phyloP scores from a whole-genome alignment of 1,140 invertebrate genomes.

The Spodoptera litura region DNA sequence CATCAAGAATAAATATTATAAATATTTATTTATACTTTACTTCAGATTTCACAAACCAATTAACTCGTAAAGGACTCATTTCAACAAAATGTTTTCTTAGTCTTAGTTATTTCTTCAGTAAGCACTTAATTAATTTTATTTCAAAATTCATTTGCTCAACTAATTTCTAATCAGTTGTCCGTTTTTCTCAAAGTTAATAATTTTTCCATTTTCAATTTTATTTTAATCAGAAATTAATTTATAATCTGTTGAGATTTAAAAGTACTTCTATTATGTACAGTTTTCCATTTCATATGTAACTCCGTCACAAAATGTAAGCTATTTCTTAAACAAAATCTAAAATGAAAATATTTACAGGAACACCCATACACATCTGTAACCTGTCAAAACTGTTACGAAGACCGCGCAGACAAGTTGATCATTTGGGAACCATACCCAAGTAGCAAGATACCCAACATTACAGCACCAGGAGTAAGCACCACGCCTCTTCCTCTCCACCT shows the following conservation, averaged over 20 bases:
- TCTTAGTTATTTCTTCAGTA: not conserved
- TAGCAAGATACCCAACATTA: conserved; percentile 72
- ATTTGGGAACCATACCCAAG: conserved; percentile 89
- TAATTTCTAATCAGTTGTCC: not conserved
- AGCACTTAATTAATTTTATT: conserved; percentile 8
- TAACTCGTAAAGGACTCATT: not conserved
- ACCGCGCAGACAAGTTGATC: conserved; percentile 93
- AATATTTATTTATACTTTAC: not conserved
- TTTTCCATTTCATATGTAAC: not conserved
- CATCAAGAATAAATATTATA: too few species aligned
- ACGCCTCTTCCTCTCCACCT: conserved; percentile 86
- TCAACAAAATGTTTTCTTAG: conserved; percentile 9
- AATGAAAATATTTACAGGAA: conserved; percentile 85
- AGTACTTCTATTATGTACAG: too few species aligned
- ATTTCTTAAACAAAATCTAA: not conserved
- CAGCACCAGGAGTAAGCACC: conserved; percentile 68
- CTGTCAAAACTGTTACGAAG: conserved; percentile 93
- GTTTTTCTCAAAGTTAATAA: not conserved
- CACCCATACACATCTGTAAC: conserved; percentile 92
- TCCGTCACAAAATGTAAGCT: not conserved
- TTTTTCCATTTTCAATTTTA: not conserved
- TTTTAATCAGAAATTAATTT: too few species aligned
- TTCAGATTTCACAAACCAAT: not conserved
- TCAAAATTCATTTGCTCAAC: not conserved
- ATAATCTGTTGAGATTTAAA: too few species aligned